Evolutionary conservation across 2,113 vertebrate genomes (phyloP).

Genomic region (Miniopterus natalensis): DNA sequence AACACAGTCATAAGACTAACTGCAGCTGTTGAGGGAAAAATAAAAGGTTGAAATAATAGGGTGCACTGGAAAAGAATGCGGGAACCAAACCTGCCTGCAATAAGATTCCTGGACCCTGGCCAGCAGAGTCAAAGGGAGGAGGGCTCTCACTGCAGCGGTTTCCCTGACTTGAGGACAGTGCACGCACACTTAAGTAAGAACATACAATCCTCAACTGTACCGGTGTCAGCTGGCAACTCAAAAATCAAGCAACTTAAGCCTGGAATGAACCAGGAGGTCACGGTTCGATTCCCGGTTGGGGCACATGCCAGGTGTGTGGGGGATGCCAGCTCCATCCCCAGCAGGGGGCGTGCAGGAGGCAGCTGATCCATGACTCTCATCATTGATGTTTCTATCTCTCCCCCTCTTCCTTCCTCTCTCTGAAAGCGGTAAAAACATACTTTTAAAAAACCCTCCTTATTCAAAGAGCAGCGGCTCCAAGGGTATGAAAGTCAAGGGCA

Average conservation of each 20-base stretch:
- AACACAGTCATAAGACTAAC: conserved; percentile 73
- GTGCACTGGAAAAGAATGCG: conserved; percentile 65
- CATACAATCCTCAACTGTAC: background rate
- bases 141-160: background rate
- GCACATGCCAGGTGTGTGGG: too few relatives aligned
- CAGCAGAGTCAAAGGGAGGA: conserved; percentile 49
- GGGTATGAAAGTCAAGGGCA: background rate
- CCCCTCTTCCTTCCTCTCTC: too few relatives aligned
- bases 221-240: background rate
- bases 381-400: too few relatives aligned
- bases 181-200: background rate
- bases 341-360: too few relatives aligned
- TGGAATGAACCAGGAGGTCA: background rate
- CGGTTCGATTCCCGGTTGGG: too few relatives aligned
- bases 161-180: background rate
- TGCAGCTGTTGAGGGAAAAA: conserved; percentile 66
- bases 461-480: background rate
- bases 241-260: background rate
- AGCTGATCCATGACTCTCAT: too few relatives aligned
- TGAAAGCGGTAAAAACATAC: too few relatives aligned
- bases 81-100: conserved; percentile 72
- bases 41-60: conserved; percentile 81
- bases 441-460: background rate
- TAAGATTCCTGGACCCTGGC: conserved; percentile 32
- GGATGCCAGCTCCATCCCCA: too few relatives aligned